Evolutionary conservation across 2,113 vertebrate species (phyloP).

Genomic region (Pseudopodoces humilis): DNA sequence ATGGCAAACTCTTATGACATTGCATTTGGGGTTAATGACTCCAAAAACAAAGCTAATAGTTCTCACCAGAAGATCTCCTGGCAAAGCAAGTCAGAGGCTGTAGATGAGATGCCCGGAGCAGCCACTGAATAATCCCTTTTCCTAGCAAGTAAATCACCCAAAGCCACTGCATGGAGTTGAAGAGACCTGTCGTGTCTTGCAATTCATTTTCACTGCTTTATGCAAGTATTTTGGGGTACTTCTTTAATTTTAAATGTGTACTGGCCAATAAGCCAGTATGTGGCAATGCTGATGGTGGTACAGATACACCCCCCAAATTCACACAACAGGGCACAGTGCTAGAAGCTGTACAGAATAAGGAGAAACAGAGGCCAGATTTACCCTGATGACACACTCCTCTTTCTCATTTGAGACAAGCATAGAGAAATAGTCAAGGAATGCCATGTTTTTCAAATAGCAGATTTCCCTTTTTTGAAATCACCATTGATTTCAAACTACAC

Average conservation of each 20-base stretch:
- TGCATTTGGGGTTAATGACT: background rate
- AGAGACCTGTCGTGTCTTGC: background rate
- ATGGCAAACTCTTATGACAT: background rate
- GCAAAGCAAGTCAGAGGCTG: background rate
- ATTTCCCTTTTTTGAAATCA: background rate
- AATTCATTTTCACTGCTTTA: background rate
- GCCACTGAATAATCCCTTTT: background rate
- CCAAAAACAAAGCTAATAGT: background rate
- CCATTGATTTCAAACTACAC: background rate
- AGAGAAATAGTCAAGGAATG: background rate
- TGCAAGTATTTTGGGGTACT: background rate
- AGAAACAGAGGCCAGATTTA: background rate
- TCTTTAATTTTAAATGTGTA: background rate
- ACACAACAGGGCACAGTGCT: too few species aligned
- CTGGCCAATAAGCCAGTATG: background rate
- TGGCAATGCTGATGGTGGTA: rapidly evolving
- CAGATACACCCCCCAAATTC: background rate
- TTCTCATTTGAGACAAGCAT: background rate
- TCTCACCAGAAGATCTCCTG: background rate
- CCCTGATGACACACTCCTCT: background rate
- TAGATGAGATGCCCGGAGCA: background rate
- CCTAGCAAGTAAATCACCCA: background rate
- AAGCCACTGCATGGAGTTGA: background rate
- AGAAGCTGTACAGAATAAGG: background rate
- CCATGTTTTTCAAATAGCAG: background rate